Evolutionary conservation across 2,797 vertebrate genomes (phyloP).

Genomic region (Vultur gryphus): DNA sequence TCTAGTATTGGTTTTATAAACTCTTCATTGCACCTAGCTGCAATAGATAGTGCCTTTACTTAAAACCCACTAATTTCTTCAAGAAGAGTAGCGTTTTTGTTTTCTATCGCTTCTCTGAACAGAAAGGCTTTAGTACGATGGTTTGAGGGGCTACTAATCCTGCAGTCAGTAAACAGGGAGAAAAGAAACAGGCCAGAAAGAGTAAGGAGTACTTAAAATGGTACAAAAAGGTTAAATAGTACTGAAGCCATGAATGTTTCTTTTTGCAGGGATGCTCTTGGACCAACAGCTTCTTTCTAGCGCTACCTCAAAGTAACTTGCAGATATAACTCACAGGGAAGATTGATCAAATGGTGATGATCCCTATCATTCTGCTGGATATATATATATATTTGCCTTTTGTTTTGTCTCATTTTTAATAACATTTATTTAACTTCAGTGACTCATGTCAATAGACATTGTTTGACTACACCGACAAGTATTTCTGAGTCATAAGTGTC

Average conservation of each 20-base stretch:
- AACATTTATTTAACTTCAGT: slow-evolving; percentile 34
- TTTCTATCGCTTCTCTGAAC: not conserved
- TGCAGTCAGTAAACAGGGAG: not conserved
- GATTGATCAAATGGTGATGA: slow-evolving; percentile 58
- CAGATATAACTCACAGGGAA: slow-evolving; percentile 66
- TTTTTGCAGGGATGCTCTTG: slow-evolving; percentile 67
- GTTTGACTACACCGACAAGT: not conserved
- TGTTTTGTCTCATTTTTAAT: slow-evolving; percentile 37
- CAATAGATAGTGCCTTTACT: slow-evolving; percentile 35
- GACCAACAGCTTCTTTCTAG: slow-evolving; percentile 68
- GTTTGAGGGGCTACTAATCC: not conserved
- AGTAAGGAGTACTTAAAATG: not conserved
- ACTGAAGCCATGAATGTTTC: slow-evolving; percentile 52
- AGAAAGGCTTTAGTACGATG: not conserved
- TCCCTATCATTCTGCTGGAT: slow-evolving; percentile 46
- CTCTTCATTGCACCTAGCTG: not conserved
- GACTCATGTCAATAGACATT: not conserved
- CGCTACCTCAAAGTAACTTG: slow-evolving; percentile 67
- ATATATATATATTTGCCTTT: slow-evolving; percentile 31
- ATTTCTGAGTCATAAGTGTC: slow-evolving; percentile 36
- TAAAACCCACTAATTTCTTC: not conserved
- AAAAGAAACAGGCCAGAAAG: not conserved
- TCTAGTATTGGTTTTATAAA: not conserved
- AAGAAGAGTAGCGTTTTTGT: not conserved
- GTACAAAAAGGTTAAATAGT: slow-evolving; percentile 2